phyloP scores from a whole-genome alignment of 2,113 vertebrate genomes.

The Aramus guarauna region DNA sequence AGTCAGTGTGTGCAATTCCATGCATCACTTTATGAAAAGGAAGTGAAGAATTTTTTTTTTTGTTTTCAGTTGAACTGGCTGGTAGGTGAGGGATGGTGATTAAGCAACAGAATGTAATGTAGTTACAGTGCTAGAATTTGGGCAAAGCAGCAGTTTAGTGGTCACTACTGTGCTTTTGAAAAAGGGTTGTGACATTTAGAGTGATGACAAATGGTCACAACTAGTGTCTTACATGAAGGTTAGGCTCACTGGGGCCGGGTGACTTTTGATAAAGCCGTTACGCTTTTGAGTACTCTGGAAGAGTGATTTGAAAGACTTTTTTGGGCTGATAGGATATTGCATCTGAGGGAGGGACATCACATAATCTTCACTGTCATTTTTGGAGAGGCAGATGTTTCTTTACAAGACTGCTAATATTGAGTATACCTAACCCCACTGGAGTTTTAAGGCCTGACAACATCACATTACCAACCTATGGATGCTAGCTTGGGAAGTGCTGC shows the following conservation, averaged over 20 bases:
- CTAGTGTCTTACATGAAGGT: neutral
- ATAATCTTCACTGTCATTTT: accelerated
- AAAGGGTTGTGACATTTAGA: neutral
- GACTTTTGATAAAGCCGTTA: neutral
- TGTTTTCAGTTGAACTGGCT: neutral
- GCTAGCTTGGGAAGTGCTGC: neutral
- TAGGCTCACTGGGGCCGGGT: neutral
- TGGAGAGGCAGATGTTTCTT: neutral
- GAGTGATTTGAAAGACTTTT: neutral
- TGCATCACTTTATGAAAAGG: neutral
- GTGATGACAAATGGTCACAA: neutral
- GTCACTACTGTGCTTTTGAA: neutral
- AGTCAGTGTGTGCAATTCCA: accelerated
- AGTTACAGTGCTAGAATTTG: neutral
- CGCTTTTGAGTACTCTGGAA: neutral
- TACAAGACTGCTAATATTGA: neutral
- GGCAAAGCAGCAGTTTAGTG: neutral
- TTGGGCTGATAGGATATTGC: neutral
- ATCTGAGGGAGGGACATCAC: neutral
- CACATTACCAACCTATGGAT: neutral
- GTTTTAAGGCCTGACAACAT: neutral
- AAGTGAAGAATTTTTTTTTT: neutral
- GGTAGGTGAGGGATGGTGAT: neutral
- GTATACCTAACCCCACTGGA: neutral
- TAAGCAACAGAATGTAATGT: neutral